Conservation (phyloP, 2,888 invertebrate species). For the Tribolium freemani region DNA sequence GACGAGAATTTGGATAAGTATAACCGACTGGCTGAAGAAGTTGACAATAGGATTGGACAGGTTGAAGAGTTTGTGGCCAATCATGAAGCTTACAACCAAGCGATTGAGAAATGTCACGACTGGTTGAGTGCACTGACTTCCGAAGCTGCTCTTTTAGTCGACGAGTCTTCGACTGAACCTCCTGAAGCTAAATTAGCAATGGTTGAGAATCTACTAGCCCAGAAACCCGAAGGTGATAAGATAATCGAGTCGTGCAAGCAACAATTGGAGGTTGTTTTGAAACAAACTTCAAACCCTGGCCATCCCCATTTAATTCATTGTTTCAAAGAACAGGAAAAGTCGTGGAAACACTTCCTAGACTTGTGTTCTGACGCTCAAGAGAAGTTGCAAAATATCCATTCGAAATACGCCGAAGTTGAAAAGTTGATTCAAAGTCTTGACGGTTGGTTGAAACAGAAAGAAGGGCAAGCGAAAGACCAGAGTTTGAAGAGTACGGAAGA, state of each 20-base stretch:
- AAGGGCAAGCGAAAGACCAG: constrained; percentile 89
- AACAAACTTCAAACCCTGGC: constrained; percentile 83
- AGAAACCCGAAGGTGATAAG: constrained; percentile 81
- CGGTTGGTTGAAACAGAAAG: constrained; percentile 88
- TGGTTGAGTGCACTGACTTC: constrained; percentile 84
- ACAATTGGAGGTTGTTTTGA: constrained; percentile 80
- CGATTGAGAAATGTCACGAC: constrained; percentile 86
- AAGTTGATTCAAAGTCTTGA: constrained; percentile 82
- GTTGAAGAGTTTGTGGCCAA: constrained; percentile 82
- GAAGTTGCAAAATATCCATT: constrained; percentile 81
- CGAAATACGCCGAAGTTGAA: constrained; percentile 87
- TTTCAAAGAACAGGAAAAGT: constrained; percentile 80
- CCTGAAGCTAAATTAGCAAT: constrained; percentile 82
- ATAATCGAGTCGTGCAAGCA: constrained; percentile 79
- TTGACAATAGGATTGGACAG: constrained; percentile 76
- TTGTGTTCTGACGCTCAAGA: constrained; percentile 80
- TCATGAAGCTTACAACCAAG: constrained; percentile 86
- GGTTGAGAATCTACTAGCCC: constrained; percentile 82
- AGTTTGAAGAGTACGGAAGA: constrained; percentile 88
- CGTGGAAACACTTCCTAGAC: constrained; percentile 82
- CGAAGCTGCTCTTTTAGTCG: constrained; percentile 83
- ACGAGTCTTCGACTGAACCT: constrained; percentile 83
- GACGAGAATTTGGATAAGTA: constrained; percentile 82
- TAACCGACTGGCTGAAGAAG: constrained; percentile 76
- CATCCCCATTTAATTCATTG: constrained; percentile 81